Base-by-base conservation (phyloP, 2,113 vertebrate genomes). In the Ardeotis arabs region DNA sequence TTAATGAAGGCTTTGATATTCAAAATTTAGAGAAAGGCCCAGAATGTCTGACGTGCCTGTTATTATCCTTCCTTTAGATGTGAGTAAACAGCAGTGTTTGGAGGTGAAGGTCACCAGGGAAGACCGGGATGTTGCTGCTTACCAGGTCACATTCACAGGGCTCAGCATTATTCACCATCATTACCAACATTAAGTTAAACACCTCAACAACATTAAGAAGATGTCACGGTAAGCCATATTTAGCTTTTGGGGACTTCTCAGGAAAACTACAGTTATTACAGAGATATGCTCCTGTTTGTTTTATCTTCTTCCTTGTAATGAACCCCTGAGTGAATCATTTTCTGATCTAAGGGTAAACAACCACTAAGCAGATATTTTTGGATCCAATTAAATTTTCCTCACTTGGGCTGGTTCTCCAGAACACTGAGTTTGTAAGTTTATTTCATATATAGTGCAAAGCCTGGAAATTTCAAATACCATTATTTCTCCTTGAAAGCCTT, bases 1-100 rank as follows among this genome's bases (percentile, higher is more conserved):
- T 86, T 95, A 95, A 96, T 95, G 90, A 96, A 93, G 75, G 92
- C 94, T 93, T 96, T 91, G 79, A 94, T 80, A 92, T 58, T 86
- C 45, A 66, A 93, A 94, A 94, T 90, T 39, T 19, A 73, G 88
- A 93, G 88, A 95, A 93, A 92, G 27, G 53, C 35, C 66, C 27
- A 20, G 92, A 47, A 93, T 27, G 17, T 33, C 27, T 50, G 66
- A 47, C 25, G 15, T 90, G 70, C 50, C 92, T 97, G 86, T 97
- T 59, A 97, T 97, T 96, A 97, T n/a, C 79, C 90, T 59, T 2
- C 67, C 39, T 33, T 37, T 17, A 29, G 78, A 52, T 49, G 75
- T 41, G 2, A 82, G 95, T 92, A 93, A 95, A 93, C 94, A 96
- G 82, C 45, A 73, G 10, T 1, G 58, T 37, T 83, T 77, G 25